phyloP scores from a whole-genome alignment of 1,140 invertebrate genomes.

The Teleopsis dalmanni region DNA sequence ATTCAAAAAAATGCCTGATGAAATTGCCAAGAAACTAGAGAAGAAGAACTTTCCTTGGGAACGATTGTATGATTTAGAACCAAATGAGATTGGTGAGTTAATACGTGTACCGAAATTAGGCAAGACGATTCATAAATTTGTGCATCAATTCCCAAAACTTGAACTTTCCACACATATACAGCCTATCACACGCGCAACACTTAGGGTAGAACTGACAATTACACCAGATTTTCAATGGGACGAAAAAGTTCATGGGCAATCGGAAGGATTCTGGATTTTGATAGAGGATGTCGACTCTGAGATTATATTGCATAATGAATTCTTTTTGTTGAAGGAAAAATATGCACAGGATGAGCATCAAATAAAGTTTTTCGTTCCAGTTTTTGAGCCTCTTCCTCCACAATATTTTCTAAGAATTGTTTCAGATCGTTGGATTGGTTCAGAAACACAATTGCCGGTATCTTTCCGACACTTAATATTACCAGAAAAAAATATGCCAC shows the following conservation, averaged over 20 bases:
- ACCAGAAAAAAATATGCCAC: slow-evolving; percentile 96
- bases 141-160: slow-evolving; percentile 94
- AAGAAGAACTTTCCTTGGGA: slow-evolving; percentile 96
- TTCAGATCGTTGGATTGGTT: slow-evolving; percentile 77
- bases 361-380: slow-evolving; percentile 96
- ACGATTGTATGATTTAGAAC: slow-evolving; percentile 89
- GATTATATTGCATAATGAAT: slow-evolving; percentile 93
- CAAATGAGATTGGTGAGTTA: slow-evolving; percentile 95
- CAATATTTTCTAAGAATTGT: slow-evolving; percentile 91
- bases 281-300: slow-evolving; percentile 98
- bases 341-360: slow-evolving; percentile 92
- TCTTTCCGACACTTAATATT: slow-evolving; percentile 96
- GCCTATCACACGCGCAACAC: slow-evolving; percentile 91
- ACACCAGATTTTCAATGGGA: slow-evolving; percentile 99
- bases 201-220: slow-evolving; percentile 94
- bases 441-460: slow-evolving; percentile 93
- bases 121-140: slow-evolving; percentile 95
- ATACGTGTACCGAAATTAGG: slow-evolving; percentile 93
- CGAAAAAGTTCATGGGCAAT: slow-evolving; percentile 90
- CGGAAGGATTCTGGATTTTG: slow-evolving; percentile 98
- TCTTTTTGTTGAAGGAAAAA: slow-evolving; percentile 92
- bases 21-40: slow-evolving; percentile 96
- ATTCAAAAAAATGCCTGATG: slow-evolving; percentile 96
- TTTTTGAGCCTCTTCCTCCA: slow-evolving; percentile 96
- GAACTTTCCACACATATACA: slow-evolving; percentile 94